Evolutionary conservation across 2,113 vertebrate genomes (phyloP), one percentile per base, ranked within the genome.

Genomic region (Macquaria australasica): DNA sequence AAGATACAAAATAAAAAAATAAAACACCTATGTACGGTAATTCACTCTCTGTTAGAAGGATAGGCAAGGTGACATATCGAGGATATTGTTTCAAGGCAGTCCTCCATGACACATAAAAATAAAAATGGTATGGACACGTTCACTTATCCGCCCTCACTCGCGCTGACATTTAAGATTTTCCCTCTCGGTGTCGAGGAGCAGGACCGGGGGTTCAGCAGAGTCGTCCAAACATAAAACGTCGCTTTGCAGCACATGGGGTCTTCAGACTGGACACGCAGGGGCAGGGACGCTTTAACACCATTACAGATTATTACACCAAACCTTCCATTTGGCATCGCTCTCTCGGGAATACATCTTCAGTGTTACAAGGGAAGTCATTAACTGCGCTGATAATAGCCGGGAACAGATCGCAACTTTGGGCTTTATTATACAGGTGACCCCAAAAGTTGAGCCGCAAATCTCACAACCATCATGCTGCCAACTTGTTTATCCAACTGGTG

Each of bases 61-160:
- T 79, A 88, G 88, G 87, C 84, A 87, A 94, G 86, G 91, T 87
- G 89, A 92, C 75, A 60, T 71, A 67, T 86, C 28, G 88, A 91
- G 88, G 76, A 88, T 77, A 87, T 90, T 67, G 82, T 92, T 89
- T 92, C 87, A 91, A 95, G 92, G 93, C 91, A 87, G 93, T 90
- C 93, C 91, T 93, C 91, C 80, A 62, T 56, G 82, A 89, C 81
- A 79, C 83, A 78, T 25, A 4, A 55, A 76, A 81, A 67, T 72
- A 91, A 92, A 93, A 95, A 95, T 95, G 93, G 81, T 95, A 91
- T 91, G 94, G 94, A 95, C 95, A 86, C 14, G 82, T 72, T 87
- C 72, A 28, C 77, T 76, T 14, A 67, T 79, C 55, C n/a, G 25
- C 85, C 81, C 78, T 73, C 58, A 12, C 82, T 50, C n/a, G 5